These are phyloP conservation scores for Hydractinia echinata DNA, from an alignment of 30 jellyfish, hydroid and myxozoan genomes.

Conservation along the genomic window DNA sequence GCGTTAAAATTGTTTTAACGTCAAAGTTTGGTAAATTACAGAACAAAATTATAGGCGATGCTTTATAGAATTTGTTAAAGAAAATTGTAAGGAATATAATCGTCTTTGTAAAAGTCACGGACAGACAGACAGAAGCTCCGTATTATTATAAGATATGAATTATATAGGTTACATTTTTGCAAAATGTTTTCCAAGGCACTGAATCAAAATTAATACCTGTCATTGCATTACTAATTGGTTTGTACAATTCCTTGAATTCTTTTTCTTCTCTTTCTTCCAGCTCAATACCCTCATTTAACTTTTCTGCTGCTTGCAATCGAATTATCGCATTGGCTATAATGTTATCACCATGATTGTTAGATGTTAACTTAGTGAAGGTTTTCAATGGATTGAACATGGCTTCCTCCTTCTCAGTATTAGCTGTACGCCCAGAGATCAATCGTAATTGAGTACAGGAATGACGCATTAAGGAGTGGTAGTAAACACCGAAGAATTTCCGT, in stretches of 20 bases:
- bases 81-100: too few species aligned
- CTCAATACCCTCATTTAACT: not conserved
- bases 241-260: conserved; percentile 1
- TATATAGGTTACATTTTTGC: too few species aligned
- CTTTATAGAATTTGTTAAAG: too few species aligned
- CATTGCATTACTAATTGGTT: not conserved
- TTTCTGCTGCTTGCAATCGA: not conserved
- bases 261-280: not conserved
- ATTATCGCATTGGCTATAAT: not conserved
- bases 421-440: conserved; percentile 18
- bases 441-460: conserved; percentile 10
- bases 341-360: not conserved
- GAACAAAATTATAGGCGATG: too few species aligned
- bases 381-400: not conserved
- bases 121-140: too few species aligned
- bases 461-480: conserved; percentile 2
- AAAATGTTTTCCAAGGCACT: too few species aligned
- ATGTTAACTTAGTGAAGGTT: not conserved
- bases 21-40: too few species aligned
- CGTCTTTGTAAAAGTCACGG: too few species aligned
- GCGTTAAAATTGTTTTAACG: too few species aligned
- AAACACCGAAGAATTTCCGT: conserved; percentile 6
- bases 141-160: too few species aligned
- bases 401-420: conserved; percentile 20
- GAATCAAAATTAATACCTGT: too few species aligned